phyloP scores from a whole-genome alignment of 2,113 vertebrate species.

The Alexandromys fortis region DNA sequence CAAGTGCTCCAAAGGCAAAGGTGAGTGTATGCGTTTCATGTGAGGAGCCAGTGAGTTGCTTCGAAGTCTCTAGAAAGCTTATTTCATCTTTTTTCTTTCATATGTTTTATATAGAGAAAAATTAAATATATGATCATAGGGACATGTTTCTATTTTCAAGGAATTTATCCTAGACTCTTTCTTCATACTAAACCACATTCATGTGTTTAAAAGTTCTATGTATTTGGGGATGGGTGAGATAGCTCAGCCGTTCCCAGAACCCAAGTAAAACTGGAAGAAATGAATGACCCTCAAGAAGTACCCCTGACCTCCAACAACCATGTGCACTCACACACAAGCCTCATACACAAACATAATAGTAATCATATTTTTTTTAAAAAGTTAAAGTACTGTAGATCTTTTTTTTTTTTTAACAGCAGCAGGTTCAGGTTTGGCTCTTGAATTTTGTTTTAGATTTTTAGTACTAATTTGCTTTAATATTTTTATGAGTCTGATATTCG shows the following conservation, averaged over 20 bases:
- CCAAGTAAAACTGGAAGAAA: neutral
- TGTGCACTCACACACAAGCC: neutral
- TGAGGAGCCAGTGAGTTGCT: neutral
- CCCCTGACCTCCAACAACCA: neutral
- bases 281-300: no score
- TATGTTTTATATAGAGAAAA: conserved; percentile 37
- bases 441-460: conserved; percentile 41
- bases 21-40: conserved; percentile 82
- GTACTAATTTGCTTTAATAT: conserved; percentile 3
- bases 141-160: conserved; percentile 32
- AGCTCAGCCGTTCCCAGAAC: neutral
- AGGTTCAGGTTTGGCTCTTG: conserved; percentile 23
- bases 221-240: neutral
- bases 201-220: neutral
- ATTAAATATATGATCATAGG: neutral
- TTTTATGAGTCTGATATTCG: neutral
- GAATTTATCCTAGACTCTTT: conserved; percentile 9
- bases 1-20: conserved; percentile 90
- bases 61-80: conserved; percentile 16
- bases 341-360: neutral
- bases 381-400: neutral
- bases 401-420: neutral
- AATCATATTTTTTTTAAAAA: no score
- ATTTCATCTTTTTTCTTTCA: neutral
- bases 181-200: conserved; percentile 48